These are phyloP conservation scores for Furcula furcula DNA, from an alignment of 2,888 invertebrate genomes.

Conservation along the genomic window DNA sequence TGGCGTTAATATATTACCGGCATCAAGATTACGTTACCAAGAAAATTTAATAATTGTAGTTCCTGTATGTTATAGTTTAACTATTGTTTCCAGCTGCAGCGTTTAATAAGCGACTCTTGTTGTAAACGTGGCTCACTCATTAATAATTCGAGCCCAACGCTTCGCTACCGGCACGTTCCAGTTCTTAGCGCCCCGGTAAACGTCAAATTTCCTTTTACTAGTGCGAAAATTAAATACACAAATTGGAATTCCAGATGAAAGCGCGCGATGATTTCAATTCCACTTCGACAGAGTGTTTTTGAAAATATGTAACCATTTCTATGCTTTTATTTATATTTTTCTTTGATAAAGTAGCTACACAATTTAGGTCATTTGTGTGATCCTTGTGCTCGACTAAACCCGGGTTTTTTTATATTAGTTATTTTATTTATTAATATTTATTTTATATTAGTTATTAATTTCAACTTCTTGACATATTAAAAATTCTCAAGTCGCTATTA, in stretches of 20 bases:
- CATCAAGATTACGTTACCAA: too few species aligned
- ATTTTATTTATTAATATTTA: too few species aligned
- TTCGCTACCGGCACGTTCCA: conserved; percentile 22
- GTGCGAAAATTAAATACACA: conserved; percentile 17
- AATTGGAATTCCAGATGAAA: conserved; percentile 13
- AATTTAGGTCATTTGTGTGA: background rate
- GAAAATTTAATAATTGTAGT: too few species aligned
- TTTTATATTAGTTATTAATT: too few species aligned
- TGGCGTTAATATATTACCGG: too few species aligned
- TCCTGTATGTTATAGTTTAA: conserved; percentile 13
- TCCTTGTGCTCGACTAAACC: background rate
- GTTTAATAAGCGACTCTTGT: conserved; percentile 25
- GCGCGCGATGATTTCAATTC: background rate
- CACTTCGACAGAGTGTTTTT: background rate
- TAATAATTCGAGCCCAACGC: conserved; percentile 33
- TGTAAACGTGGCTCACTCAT: conserved; percentile 27
- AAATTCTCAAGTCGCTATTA: too few species aligned
- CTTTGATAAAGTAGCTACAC: background rate
- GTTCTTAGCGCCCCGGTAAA: conserved; percentile 17
- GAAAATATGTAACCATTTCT: too few species aligned
- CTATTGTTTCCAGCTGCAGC: conserved; percentile 25
- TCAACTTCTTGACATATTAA: too few species aligned
- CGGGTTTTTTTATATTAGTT: too few species aligned
- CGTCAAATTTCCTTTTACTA: conserved; percentile 15
- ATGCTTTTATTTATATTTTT: background rate